Conservation (phyloP, 1,140 invertebrate species). For the Papilio xuthus region DNA sequence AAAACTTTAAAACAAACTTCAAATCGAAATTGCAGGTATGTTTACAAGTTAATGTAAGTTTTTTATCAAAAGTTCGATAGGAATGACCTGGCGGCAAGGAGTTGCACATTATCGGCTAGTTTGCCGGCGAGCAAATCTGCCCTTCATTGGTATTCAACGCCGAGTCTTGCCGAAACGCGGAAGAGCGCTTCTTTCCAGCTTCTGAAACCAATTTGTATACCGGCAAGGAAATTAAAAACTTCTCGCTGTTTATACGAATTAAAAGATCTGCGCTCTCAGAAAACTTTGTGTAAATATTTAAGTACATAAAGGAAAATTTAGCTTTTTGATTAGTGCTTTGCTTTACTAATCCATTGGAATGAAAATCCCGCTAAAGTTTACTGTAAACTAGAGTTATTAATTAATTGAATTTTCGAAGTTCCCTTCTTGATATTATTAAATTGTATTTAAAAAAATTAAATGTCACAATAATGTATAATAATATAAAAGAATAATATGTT, state of each 20-base stretch:
- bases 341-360: not conserved
- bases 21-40: too few relatives aligned
- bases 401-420: too few relatives aligned
- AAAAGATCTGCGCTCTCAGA: constrained; percentile 29
- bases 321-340: constrained; percentile 13
- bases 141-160: constrained; percentile 71
- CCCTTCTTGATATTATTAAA: too few relatives aligned
- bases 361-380: not conserved
- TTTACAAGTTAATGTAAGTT: not conserved
- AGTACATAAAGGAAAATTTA: constrained; percentile 25
- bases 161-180: constrained; percentile 53
- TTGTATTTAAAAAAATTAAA: too few relatives aligned
- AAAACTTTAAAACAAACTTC: not conserved
- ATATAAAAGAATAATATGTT: too few relatives aligned
- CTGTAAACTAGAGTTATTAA: not conserved
- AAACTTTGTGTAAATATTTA: constrained; percentile 23
- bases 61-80: constrained; percentile 30
- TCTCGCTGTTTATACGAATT: constrained; percentile 49
- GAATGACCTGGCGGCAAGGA: constrained; percentile 54
- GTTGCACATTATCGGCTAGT: constrained; percentile 63
- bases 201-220: constrained; percentile 74
- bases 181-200: constrained; percentile 64
- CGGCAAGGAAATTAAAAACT: constrained; percentile 73
- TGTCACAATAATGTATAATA: too few relatives aligned
- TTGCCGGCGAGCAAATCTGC: constrained; percentile 58